phyloP scores from a whole-genome alignment of 1,140 invertebrate genomes.

The Patella vulgata region DNA sequence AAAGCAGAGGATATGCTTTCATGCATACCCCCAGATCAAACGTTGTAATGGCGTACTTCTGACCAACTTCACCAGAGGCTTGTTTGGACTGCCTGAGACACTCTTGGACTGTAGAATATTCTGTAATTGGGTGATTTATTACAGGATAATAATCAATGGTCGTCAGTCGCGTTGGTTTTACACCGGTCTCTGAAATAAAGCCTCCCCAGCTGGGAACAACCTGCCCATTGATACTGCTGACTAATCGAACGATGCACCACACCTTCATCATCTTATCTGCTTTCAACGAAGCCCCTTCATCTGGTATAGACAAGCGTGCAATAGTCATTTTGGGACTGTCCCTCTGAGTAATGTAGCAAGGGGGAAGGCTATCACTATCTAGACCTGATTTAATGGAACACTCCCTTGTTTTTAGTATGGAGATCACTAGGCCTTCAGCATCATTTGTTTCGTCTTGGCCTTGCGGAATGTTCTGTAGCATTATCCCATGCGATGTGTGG shows the following conservation, averaged over 20 bases:
- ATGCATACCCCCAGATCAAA: constrained; percentile 42
- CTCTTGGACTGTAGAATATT: constrained; percentile 30
- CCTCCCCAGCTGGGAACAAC: constrained; percentile 23
- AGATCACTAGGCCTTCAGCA: not conserved
- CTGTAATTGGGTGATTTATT: constrained; percentile 33
- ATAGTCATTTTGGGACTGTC: constrained; percentile 2
- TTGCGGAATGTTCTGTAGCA: too few species aligned
- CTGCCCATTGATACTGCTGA: not conserved
- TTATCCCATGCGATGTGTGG: constrained; percentile 38
- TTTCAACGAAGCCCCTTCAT: constrained; percentile 3
- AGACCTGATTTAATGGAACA: not conserved
- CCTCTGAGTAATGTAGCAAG: constrained; percentile 22
- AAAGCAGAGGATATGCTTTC: constrained; percentile 37
- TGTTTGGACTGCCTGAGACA: constrained; percentile 31
- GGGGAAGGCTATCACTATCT: constrained; percentile 14
- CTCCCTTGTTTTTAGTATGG: not conserved
- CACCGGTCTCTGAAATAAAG: constrained; percentile 27
- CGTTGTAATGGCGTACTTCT: constrained; percentile 31
- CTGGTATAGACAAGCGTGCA: not conserved
- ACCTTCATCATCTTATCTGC: not conserved
- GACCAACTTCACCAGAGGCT: constrained; percentile 25
- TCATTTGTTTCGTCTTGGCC: constrained; percentile 7
- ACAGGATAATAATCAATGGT: constrained; percentile 40
- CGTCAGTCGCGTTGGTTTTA: constrained; percentile 8
- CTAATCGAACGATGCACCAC: constrained; percentile 21